Evolutionary conservation across 2,888 invertebrate genomes (phyloP).

Genomic region (Chromoteleia sp.): DNA sequence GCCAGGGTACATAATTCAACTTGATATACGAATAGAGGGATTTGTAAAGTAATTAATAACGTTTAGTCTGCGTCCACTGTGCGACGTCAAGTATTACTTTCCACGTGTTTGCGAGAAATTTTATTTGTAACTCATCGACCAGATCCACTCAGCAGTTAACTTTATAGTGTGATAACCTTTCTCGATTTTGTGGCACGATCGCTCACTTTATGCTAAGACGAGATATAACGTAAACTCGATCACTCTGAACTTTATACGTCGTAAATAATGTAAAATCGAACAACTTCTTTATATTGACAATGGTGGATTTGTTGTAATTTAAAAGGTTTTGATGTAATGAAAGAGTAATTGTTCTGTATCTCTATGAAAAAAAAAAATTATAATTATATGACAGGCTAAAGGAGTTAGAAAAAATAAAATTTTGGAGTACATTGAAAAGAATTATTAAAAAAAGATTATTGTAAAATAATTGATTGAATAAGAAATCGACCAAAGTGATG

Average conservation of each 20-base stretch:
- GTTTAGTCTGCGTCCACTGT: constrained; percentile 30
- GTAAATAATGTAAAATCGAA: constrained; percentile 22
- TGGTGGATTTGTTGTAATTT: constrained; percentile 7
- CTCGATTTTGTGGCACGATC: constrained; percentile 39
- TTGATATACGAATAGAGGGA: constrained; percentile 33
- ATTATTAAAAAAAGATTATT: too few relatives aligned
- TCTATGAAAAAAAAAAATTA: too few relatives aligned
- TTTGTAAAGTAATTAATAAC: constrained; percentile 57
- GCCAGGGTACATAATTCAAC: constrained; percentile 26
- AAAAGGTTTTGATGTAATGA: neutral
- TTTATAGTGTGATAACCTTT: constrained; percentile 54
- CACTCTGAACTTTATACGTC: constrained; percentile 24
- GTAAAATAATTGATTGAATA: too few relatives aligned
- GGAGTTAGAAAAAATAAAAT: too few relatives aligned
- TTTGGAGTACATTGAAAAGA: too few relatives aligned
- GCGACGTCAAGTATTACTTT: constrained; percentile 35
- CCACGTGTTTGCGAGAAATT: constrained; percentile 33
- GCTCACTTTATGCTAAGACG: constrained; percentile 31
- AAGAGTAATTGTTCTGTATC: too few relatives aligned
- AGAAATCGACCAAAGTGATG: too few relatives aligned
- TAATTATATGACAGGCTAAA: too few relatives aligned
- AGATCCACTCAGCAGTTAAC: constrained; percentile 57
- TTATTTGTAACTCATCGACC: constrained; percentile 50
- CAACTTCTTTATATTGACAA: constrained; percentile 2
- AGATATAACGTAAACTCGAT: constrained; percentile 39